Evolutionary conservation across 1,140 invertebrate genomes (phyloP).

Genomic region (Drosophila funebris): DNA sequence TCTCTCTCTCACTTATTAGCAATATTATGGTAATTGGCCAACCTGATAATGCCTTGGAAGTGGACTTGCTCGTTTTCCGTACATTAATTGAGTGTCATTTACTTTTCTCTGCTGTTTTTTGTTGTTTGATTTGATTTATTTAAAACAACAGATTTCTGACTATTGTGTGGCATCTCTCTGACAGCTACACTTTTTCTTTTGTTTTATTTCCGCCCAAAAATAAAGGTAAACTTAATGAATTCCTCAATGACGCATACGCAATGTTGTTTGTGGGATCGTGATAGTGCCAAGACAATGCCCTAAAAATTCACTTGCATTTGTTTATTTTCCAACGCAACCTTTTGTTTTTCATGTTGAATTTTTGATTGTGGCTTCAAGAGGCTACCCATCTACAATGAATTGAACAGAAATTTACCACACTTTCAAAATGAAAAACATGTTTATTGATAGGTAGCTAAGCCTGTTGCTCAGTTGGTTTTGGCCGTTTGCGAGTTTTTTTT

Average conservation of each 20-base stretch:
- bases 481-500: constrained; percentile 42
- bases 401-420: constrained; percentile 45
- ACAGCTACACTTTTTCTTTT: constrained; percentile 28
- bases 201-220: constrained; percentile 41
- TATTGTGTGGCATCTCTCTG: constrained; percentile 9
- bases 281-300: constrained; percentile 49
- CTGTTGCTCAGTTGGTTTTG: constrained; percentile 51
- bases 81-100: constrained; percentile 22
- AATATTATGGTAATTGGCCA: constrained; percentile 64
- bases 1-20: constrained; percentile 53
- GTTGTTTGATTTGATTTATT: constrained; percentile 57
- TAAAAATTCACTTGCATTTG: constrained; percentile 58
- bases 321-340: constrained; percentile 5
- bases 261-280: constrained; percentile 39
- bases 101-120: background rate
- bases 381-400: constrained; percentile 16
- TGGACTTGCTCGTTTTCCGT: constrained; percentile 42
- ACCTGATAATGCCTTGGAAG: constrained; percentile 49
- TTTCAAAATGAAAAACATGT: constrained; percentile 62
- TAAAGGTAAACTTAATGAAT: constrained; percentile 14
- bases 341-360: constrained; percentile 22
- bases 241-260: constrained; percentile 60
- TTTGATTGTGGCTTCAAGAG: constrained; percentile 6
- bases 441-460: constrained; percentile 53
- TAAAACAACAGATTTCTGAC: constrained; percentile 59